These are phyloP conservation scores for Spongilla lacustris DNA, from an alignment of 37 sponge, comb jelly and placozoan genomes.

Conservation along the genomic window DNA sequence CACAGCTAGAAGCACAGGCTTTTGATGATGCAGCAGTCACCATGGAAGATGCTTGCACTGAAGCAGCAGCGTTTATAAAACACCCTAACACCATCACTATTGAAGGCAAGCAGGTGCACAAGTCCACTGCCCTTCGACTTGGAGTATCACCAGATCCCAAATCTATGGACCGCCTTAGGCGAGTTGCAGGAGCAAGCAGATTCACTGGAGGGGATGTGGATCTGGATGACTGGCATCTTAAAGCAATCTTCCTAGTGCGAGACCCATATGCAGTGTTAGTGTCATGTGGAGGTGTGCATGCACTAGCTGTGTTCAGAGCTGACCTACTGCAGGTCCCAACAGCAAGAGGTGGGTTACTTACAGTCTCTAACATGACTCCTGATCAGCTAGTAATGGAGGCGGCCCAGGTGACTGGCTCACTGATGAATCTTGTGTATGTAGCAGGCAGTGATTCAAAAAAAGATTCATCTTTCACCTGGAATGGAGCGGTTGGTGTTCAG, in stretches of 20 bases:
- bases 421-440: not conserved
- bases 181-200: not conserved
- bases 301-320: too few species aligned
- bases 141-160: not conserved
- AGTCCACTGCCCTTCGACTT: not conserved
- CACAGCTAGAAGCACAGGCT: not conserved
- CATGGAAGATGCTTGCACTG: conserved; percentile 6
- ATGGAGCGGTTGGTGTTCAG: not conserved
- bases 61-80: not conserved
- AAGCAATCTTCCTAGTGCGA: too few species aligned
- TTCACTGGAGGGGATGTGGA: not conserved
- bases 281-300: too few species aligned
- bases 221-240: too few species aligned
- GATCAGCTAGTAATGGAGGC: too few species aligned
- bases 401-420: too few species aligned
- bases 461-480: not conserved
- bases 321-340: too few species aligned
- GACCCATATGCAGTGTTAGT: too few species aligned
- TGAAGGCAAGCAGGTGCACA: conserved; percentile 1
- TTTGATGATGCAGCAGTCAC: not conserved
- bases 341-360: too few species aligned
- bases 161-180: not conserved
- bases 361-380: too few species aligned
- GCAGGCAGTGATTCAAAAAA: not conserved
- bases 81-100: not conserved